Conservation (phyloP, 2,113 vertebrate species). For the Pterophyllum scalare region DNA sequence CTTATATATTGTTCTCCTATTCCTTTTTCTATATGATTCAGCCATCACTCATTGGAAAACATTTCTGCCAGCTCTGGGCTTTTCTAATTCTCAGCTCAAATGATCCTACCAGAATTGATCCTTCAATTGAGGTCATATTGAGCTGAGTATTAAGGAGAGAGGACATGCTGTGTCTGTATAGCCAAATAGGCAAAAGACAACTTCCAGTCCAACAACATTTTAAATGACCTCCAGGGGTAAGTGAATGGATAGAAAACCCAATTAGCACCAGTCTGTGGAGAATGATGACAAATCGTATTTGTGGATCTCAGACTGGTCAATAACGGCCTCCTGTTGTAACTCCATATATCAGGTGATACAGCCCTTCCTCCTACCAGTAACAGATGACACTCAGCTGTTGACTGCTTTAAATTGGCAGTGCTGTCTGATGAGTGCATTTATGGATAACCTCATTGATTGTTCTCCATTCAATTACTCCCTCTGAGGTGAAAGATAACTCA, state of each 20-base stretch:
- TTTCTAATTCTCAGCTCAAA: conserved; percentile 30
- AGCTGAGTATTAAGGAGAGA: conserved; percentile 10
- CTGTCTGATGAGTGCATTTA: conserved; percentile 63
- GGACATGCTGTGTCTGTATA: conserved; percentile 35
- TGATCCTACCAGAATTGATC: conserved; percentile 42
- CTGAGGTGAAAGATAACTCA: conserved; percentile 70
- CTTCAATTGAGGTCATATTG: conserved; percentile 32
- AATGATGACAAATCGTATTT: conserved; percentile 65
- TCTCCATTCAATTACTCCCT: conserved; percentile 68
- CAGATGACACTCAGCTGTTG: conserved; percentile 43
- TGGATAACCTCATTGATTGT: conserved; percentile 70
- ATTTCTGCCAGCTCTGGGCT: neutral
- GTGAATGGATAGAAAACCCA: conserved; percentile 55
- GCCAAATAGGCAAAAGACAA: conserved; percentile 53
- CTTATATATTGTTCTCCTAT: neutral
- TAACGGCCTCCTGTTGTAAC: conserved; percentile 29
- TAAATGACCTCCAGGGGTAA: conserved; percentile 57
- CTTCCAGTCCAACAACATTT: conserved; percentile 45
- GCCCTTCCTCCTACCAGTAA: conserved; percentile 24
- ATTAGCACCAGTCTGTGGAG: conserved; percentile 50
- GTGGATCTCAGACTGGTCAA: conserved; percentile 35
- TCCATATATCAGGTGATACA: conserved; percentile 46
- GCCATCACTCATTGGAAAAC: neutral
- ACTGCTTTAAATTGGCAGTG: conserved; percentile 58
- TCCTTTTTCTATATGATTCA: neutral